Base-by-base conservation (phyloP, 2,797 vertebrate species). In the Trachurus trachurus region DNA sequence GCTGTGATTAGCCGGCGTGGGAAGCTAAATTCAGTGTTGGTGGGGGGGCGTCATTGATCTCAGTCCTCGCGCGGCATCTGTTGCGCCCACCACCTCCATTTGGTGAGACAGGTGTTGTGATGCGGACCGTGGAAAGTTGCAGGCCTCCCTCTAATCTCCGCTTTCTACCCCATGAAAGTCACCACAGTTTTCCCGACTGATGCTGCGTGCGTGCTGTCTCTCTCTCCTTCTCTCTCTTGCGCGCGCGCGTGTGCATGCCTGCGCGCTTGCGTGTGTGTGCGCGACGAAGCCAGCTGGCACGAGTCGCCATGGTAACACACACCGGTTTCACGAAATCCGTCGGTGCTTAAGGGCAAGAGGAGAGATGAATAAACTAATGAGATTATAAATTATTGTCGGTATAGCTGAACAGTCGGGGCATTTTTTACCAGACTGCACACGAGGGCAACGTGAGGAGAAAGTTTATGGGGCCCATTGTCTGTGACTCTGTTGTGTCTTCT, bases 301-400 rank as follows among this genome's bases (percentile, higher is more conserved):
- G 89, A 87, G 92, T 95, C 93, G 81, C 91, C 92, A 95, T 95
- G 94, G 94, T 90, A 95, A 95, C 94, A 74, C 88, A 88, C 89
- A 90, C 87, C 70, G 87, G 85, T 91, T 91, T 90, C 83, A 86
- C 87, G 74, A 89, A 89, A 90, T 81, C 82, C 74, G 74, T 81
- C 72, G 78, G 86, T 19, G 92, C 87, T 94, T 91, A 82, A 90
- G 91, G 90, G 90, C 88, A 88, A 76, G 80, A 84, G 84, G 80
- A 90, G 89, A 91, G 86, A 93, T 90, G 88, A 91, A 93, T 91
- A 91, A 93, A 91, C 89, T 92, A 93, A 93, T 90, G 87, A 88
- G 89, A 91, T 91, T 90, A 92, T 89, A 87, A 93, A 91, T 92
- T 90, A 89, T 92, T 88, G 89, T 90, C 85, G 88, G 87, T 89